phyloP scores from a whole-genome alignment of 2,888 invertebrate species.

The Notocelia uddmanniana region DNA sequence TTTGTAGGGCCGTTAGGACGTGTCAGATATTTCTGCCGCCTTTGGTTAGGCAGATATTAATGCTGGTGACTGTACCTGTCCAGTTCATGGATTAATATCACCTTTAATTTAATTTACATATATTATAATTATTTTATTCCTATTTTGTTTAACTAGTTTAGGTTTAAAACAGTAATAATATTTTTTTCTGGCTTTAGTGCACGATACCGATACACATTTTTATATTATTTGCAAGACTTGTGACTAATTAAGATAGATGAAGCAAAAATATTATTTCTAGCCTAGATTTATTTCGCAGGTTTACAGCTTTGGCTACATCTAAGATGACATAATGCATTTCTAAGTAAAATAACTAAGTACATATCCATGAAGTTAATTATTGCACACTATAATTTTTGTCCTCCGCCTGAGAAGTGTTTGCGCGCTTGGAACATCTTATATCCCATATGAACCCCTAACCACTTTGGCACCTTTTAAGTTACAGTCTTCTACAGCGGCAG shows the following conservation, averaged over 20 bases:
- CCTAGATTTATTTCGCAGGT: background rate
- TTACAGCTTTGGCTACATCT: background rate
- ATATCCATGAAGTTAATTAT: background rate
- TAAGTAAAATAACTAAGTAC: background rate
- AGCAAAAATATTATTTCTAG: background rate
- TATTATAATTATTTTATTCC: too few relatives aligned
- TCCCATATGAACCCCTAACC: background rate
- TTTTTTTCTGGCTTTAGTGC: background rate
- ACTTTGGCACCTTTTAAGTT: background rate
- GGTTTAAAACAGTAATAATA: background rate
- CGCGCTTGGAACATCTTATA: background rate
- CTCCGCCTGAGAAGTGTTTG: background rate
- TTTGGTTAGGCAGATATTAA: too few relatives aligned
- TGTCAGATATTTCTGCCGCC: too few relatives aligned
- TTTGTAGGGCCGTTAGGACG: too few relatives aligned
- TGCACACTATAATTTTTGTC: background rate
- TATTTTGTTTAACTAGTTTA: background rate
- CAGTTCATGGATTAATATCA: too few relatives aligned
- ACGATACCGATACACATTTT: background rate
- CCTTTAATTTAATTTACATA: too few relatives aligned
- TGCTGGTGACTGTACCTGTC: too few relatives aligned
- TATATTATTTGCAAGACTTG: background rate
- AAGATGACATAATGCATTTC: background rate
- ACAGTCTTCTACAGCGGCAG: too few relatives aligned
- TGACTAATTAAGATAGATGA: background rate